These are phyloP conservation scores for Drosophila peninsularis DNA, from an alignment of 2,888 invertebrate species.

Conservation along the genomic window DNA sequence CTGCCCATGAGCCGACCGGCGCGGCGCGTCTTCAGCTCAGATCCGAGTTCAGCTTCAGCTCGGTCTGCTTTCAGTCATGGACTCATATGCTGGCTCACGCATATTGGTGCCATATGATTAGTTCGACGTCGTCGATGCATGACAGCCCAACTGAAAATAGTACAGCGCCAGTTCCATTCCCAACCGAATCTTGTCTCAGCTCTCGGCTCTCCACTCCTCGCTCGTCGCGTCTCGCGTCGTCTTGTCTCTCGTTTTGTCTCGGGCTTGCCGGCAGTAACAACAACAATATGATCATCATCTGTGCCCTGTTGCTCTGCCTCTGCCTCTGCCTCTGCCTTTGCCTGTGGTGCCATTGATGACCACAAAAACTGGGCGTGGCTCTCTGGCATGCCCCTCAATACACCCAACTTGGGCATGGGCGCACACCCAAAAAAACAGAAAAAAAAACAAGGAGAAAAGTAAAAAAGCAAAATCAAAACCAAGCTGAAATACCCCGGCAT, in stretches of 20 bases:
- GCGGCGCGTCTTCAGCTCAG: slow-evolving; percentile 16
- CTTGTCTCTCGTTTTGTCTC: slow-evolving; percentile 27
- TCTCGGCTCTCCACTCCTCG: not conserved
- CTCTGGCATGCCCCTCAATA: slow-evolving; percentile 69
- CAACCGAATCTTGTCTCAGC: slow-evolving; percentile 50
- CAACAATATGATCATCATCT: slow-evolving; percentile 60
- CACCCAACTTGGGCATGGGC: slow-evolving; percentile 77
- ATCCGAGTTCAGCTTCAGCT: slow-evolving; percentile 16
- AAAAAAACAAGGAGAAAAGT: slow-evolving; percentile 11
- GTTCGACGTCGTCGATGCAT: slow-evolving; percentile 70
- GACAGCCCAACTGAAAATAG: slow-evolving; percentile 64
- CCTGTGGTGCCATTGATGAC: slow-evolving; percentile 74
- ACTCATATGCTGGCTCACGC: slow-evolving; percentile 57
- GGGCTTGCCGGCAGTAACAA: slow-evolving; percentile 54
- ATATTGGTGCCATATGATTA: slow-evolving; percentile 80
- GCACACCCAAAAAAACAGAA: slow-evolving; percentile 62
- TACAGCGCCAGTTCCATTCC: slow-evolving; percentile 48
- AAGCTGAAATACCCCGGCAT: slow-evolving; percentile 25
- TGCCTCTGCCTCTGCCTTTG: not conserved
- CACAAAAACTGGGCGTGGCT: slow-evolving; percentile 76
- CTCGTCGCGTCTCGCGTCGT: slow-evolving; percentile 11
- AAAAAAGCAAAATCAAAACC: slow-evolving; percentile 40
- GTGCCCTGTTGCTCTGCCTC: slow-evolving; percentile 28
- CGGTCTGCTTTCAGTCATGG: slow-evolving; percentile 19
- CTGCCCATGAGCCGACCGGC: slow-evolving; percentile 22